Evolutionary conservation across 1,140 invertebrate species (phyloP), one percentile per base, ranked within the genome.

Genomic region (Dendrolimus punctatus): DNA sequence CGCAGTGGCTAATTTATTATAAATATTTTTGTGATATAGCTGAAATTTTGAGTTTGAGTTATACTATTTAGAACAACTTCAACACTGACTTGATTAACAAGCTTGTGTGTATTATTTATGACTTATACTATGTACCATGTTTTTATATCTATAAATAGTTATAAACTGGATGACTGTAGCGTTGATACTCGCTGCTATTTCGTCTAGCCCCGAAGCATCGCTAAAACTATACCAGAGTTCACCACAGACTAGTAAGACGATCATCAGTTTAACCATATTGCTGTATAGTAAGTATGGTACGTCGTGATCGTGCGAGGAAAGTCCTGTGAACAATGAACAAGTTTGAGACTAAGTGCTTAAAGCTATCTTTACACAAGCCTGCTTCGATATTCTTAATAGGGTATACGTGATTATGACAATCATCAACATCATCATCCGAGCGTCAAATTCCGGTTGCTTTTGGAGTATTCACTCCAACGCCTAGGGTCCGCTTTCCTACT

Each of bases 201-300:
- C 62, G 40, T 79, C 73, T 7, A 79, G 49, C 43, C 40, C 56
- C 0, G 49, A 50, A 0, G 62, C 38, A 7, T 60, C 58, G 23
- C 56, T 73, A 47, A 69, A 50, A 2, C 70, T 43, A 37, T 71
- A 68, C 72, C 73, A 78, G 6, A 69, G 6, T 46, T 77, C 78
- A 4, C 64, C 59, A 6, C 49, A 52, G 5, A 77, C 56, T 10
- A 80, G 55, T 38, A 75, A 46, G 6, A 56, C 47, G 9, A 76
- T 66, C 42, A 64, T 53, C n/a, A 68, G 7, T 44, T 72, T 80
- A 1, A 76, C 53, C 2, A 53, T 9, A 38, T 45, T 55, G 36
- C 72, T 74, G 58, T 80, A 77, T 5, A 77, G 8, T 5, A 61
- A 42, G 49, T 75, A 76, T 1, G 46, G 8, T 5, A 67, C 23